Percentiles rank a stretch among this genome's conserved stretches.
Evolutionary conservation across 2,888 invertebrate genomes (phyloP).

Genomic region (Nephrocerus scutellatus): DNA sequence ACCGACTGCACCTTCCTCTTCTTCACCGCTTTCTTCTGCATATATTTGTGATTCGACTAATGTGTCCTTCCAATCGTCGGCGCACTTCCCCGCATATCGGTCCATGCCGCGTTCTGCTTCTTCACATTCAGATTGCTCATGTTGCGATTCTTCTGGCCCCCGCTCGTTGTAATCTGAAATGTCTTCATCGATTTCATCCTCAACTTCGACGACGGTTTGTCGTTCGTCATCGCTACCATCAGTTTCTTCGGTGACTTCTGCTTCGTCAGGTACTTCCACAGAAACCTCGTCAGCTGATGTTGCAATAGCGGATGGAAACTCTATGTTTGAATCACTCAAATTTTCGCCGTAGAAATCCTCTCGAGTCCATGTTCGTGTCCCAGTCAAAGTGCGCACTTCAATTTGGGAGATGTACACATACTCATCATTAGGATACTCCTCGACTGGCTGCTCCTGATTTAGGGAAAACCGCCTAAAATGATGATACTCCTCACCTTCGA

Average conservation of each 20-base stretch:
- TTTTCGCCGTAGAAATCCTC: constrained; percentile 35
- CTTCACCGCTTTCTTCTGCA: constrained; percentile 1
- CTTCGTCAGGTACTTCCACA: too few species aligned
- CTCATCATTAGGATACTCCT: constrained; percentile 40
- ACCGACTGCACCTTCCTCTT: constrained; percentile 37
- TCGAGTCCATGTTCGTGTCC: constrained; percentile 35
- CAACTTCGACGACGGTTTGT: constrained; percentile 44
- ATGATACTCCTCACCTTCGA: constrained; percentile 47
- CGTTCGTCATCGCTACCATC: constrained; percentile 44
- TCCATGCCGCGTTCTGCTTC: constrained; percentile 43
- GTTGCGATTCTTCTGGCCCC: constrained; percentile 43
- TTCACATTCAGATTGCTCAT: constrained; percentile 44
- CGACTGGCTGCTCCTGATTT: constrained; percentile 38
- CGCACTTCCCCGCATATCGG: constrained; percentile 36
- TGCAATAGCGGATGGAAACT: constrained; percentile 27
- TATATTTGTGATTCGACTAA: constrained; percentile 18
- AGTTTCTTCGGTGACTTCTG: constrained; percentile 29
- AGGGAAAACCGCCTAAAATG: constrained; percentile 43
- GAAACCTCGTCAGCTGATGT: constrained; percentile 21
- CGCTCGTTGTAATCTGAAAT: constrained; percentile 42
- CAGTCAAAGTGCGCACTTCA: constrained; percentile 34
- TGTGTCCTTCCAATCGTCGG: constrained; percentile 39
- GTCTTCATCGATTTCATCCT: constrained; percentile 44
- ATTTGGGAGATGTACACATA: constrained; percentile 38
- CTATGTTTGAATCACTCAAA: constrained; percentile 10